Evolutionary conservation across 2,113 vertebrate species (phyloP), one percentile per base, ranked within the genome.

Genomic region (Cyphomyrus discorhynchus): DNA sequence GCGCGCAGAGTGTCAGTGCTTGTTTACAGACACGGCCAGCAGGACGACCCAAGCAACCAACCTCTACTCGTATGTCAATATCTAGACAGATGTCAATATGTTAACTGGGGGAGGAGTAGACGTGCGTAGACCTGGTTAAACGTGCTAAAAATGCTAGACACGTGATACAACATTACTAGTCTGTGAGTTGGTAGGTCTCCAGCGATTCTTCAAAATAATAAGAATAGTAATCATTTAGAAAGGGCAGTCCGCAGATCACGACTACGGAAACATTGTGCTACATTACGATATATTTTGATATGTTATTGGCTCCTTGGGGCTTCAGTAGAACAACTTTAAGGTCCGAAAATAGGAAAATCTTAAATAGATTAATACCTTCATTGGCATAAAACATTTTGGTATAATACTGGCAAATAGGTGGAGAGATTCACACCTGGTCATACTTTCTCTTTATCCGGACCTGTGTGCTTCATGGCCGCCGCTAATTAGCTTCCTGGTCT

Each of bases 401-500:
- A 80, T 80, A 80, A 80, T 39, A 7, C 1, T 15, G 74, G 17
- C 35, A 80, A 47, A 84, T 9, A 46, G 45, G 39, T 35, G 80
- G 45, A 83, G 5, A 46, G 35, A 80, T 17, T 47, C 82, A 46
- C 39, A 84, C 82, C 82, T 84, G 39, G 42, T 45, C 39, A 19
- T 82, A 47, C 42, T 84, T 84, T 84, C 82, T 83, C 45, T 24
- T 83, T 8, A 84, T 84, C 9, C 24, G 45, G 82, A 84, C 21
- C 45, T 84, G 82, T 21, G 42, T 47, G 42, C 21, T 84, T 47
- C 82, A 84, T 46, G 82, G 82, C 82, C 21, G 45, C 21, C 45
- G 82, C 82, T 84, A 84, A 84, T 84, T 46, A 84, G 42, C 82
- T 47, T 84, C 82, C 82, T 47, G 82, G 42, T 84, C 45, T 47